Base-by-base conservation (phyloP, 1,140 invertebrate genomes). In the Cherax quadricarinatus region DNA sequence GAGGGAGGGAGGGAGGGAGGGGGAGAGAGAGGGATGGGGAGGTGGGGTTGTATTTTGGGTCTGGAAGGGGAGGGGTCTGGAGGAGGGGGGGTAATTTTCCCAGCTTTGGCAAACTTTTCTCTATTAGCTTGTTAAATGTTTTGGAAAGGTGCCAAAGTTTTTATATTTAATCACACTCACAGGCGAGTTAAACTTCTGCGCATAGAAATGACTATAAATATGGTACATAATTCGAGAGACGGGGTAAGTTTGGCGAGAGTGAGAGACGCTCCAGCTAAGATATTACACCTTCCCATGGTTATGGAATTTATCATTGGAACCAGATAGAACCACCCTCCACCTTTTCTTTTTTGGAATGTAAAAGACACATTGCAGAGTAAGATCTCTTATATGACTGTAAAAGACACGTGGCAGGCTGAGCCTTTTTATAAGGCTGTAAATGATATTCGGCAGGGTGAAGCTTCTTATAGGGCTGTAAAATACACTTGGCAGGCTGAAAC, bases 111-210 rank as follows among this genome's bases (percentile, higher is more conserved):
- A 86, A 86, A 91, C 83, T 81, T 91, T 91, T 91, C 89, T 91
- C 89, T 91, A 91, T 91, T 91, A 91, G 84, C 89, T 91, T 91
- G 89, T 91, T 91, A 91, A 91, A 91, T 91, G 89, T 86, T 91
- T 91, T 86, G 84, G 89, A 91, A 91, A 91, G 89, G 89, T 91
- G 89, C 83, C 89, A 91, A 91, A 91, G 83, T 91, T 91, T 91
- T 91, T 91, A 91, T 91, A 91, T 91, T 91, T 91, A 91, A 91
- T 91, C 89, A 91, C 89, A 91, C 89, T 91, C 89, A 80, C 89
- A 80, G 89, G 83, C 78, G 83, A 66, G 89, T 80, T 91, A 86
- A 91, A 91, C 70, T 86, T 91, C 84, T 86, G 51, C 89, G 89
- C 89, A 91, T 91, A 91, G 89, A 91, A 91, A 91, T 91, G 83